Evolutionary conservation across 1,140 invertebrate genomes (phyloP).

Genomic region (Diploscapter pachys): DNA sequence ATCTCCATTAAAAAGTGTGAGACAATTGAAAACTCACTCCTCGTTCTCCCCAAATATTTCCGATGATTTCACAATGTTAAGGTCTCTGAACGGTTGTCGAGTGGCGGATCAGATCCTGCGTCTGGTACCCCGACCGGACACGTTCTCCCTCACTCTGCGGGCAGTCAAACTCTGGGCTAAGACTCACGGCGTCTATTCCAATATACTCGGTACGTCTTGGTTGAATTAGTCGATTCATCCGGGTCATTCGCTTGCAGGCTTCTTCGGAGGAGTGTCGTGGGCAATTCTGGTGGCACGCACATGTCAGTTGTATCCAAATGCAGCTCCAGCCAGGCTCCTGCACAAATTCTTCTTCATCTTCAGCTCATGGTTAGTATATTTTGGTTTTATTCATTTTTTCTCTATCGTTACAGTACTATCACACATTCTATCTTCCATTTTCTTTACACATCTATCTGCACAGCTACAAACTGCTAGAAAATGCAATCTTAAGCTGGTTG

Average conservation of each 20-base stretch:
- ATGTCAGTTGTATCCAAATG: constrained; percentile 97
- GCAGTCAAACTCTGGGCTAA: constrained; percentile 77
- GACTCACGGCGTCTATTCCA: constrained; percentile 90
- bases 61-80: constrained; percentile 16
- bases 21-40: too few relatives aligned
- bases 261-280: constrained; percentile 97
- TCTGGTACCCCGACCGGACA: constrained; percentile 88
- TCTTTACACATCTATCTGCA: neutral
- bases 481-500: neutral
- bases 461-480: neutral
- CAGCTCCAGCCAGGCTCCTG: constrained; percentile 84
- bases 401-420: constrained; percentile 16
- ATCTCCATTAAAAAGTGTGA: too few relatives aligned
- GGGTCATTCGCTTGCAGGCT: constrained; percentile 64
- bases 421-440: constrained; percentile 6
- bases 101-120: constrained; percentile 97
- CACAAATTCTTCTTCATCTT: constrained; percentile 98
- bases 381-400: constrained; percentile 30
- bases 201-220: constrained; percentile 71
- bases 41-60: constrained; percentile 12
- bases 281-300: constrained; percentile 96
- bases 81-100: constrained; percentile 70
- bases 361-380: constrained; percentile 73
- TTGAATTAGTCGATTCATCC: neutral
- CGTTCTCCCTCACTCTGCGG: constrained; percentile 84